Conservation (phyloP, 2,797 vertebrate genomes). For the Cercopithecus mitis region DNA sequence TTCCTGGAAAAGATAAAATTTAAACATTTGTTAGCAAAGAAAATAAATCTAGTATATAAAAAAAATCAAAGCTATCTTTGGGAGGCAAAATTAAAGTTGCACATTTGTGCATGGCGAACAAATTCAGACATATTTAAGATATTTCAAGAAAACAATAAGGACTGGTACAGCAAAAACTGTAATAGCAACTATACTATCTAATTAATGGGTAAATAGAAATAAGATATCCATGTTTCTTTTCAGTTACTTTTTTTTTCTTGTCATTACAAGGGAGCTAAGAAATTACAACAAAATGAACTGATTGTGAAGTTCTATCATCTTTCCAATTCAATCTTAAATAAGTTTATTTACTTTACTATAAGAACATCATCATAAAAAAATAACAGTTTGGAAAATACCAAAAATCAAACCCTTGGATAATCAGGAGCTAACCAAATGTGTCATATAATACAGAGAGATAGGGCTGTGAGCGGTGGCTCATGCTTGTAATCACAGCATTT, state of each 20-base stretch:
- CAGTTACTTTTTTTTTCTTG: slow-evolving; percentile 23
- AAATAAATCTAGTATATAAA: slow-evolving; percentile 9
- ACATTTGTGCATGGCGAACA: background rate
- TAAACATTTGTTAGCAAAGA: slow-evolving; percentile 30
- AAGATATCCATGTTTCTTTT: background rate
- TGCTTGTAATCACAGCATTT: no score
- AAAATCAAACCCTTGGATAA: background rate
- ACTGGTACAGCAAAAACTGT: background rate
- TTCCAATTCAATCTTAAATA: slow-evolving; percentile 28
- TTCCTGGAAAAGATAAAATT: slow-evolving; percentile 88
- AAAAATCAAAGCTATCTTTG: background rate
- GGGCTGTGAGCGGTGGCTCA: no score
- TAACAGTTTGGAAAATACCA: slow-evolving; percentile 12
- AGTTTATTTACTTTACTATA: slow-evolving; percentile 29
- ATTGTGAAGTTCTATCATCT: background rate
- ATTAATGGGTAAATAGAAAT: background rate
- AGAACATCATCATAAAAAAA: background rate
- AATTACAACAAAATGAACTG: background rate
- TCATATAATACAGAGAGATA: background rate
- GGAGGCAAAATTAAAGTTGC: slow-evolving; percentile 47
- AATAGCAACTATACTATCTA: background rate
- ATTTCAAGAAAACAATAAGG: slow-evolving; percentile 24
- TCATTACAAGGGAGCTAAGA: slow-evolving; percentile 20
- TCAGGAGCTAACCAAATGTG: slow-evolving; percentile 7
- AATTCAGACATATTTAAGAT: background rate